Base-by-base conservation (phyloP, 2,797 vertebrate species). In the Tinamus major region DNA sequence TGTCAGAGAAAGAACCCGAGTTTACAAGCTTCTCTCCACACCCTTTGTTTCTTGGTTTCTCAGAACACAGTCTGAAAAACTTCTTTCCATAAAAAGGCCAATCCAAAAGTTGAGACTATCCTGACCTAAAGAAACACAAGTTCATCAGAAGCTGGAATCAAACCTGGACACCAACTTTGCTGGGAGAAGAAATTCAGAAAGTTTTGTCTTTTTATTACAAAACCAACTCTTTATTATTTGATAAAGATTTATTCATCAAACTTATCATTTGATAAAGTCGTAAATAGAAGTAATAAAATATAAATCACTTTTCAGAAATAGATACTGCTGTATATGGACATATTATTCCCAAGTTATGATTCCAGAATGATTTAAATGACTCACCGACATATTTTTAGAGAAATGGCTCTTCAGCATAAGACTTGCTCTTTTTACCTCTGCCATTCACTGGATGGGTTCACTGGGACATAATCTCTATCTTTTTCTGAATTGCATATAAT, bases 11-110 rank as follows among this genome's bases (percentile, higher is more conserved):
- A 49, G 59, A 5, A 1, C 4, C 2, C 23, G 31, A 33, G 4
- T 0, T 0, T 42, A 16, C 16, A 46, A 31, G 4, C 13, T 4
- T 77, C 21, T 61, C 69, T 49, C 21, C 41, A 27, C 6, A 15
- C 46, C 49, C 55, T 18, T 20, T 20, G 18, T 18, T 20, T 56
- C 55, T 56, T n/a, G 27, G 55, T n/a, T n/a, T 56, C 55, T 56
- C 18, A n/a, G 55, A 56, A 56, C 31, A 56, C 18, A 56, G 18
- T 19, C 55, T 56, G 31, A 20, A 56, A 56, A 10, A 15, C 15
- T 10, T 55, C 10, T 56, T 56, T 55, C 31, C 53, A 56, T n/a
- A 56, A 31, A 56, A 19, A 56, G 53, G 18, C 17, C 17, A 79
- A 29, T 55, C 13, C 37, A 58, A 42, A 68, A 4, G 14, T 18